Evolutionary conservation across 2,888 invertebrate genomes (phyloP), one percentile per base, ranked within the genome.

Genomic region (Vanessa cardui): DNA sequence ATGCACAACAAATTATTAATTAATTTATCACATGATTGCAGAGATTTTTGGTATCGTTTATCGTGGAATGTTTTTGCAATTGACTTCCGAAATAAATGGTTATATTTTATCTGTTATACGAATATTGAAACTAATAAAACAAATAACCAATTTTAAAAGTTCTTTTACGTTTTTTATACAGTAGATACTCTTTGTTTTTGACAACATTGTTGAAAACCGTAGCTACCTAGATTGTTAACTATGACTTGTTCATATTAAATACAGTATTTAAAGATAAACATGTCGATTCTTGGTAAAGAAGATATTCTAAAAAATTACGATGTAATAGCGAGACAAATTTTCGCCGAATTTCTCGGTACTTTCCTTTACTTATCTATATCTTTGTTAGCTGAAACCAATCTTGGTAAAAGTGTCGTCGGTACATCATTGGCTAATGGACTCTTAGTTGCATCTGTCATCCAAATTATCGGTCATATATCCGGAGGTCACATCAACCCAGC

Each of bases 401-500:
- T 62, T 26, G 54, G 47, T 18, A n/a, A 50, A 2, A 65, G 50
- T n/a, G 49, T 50, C 16, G 58, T 69, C 6, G 64, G 44, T 9
- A 59, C 50, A 45, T 70, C 73, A 4, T 58, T 72, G 15, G 56
- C 74, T 1, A 73, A 70, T 50, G 74, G 74, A 18, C 64, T 74
- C 0, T 47, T 73, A 3, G 52, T 73, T 15, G 73, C 74, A 9
- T 68, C 73, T 0, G 58, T 74, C 7, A 49, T 73, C 20, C 72
- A 75, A 62, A 68, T 74, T 9, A 69, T 69, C 54, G 70, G 72
- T 6, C 62, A 61, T n/a, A 54, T 72, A 47, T 75, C 73, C 18
- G 74, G 75, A 20, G 73, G 71, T 12, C 72, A 74, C 50, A 64
- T 74, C n/a, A 75, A 74, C 54, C 72, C 73, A 18, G 73, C 72